Conservation (phyloP, 30 jellyfish, hydroid and myxozoan species). For the Chironex yamaguchii region DNA sequence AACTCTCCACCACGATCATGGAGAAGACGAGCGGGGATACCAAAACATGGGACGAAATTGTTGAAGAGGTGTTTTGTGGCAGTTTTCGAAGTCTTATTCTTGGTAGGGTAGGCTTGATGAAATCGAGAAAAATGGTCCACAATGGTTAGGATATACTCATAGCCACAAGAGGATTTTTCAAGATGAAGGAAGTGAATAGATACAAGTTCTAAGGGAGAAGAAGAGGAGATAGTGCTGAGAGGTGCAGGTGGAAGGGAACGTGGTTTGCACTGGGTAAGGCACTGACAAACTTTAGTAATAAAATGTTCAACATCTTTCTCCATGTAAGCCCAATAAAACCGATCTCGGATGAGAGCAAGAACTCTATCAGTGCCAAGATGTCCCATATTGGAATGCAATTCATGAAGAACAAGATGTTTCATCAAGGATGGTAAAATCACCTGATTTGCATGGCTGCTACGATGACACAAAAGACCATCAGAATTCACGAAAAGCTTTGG, state of each 20-base stretch:
- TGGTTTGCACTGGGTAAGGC: conserved; percentile 46
- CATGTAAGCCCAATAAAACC: conserved; percentile 76
- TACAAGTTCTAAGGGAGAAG: conserved; percentile 37
- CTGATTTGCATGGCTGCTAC: too few species aligned
- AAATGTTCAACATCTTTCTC: conserved; percentile 42
- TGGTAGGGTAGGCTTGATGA: conserved; percentile 51
- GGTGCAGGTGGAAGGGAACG: conserved; percentile 36
- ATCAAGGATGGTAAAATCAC: conserved; percentile 16
- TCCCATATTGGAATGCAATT: conserved; percentile 54
- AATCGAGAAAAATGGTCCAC: conserved; percentile 61
- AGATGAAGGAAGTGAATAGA: conserved; percentile 38
- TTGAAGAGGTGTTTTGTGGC: conserved; percentile 29
- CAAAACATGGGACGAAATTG: conserved; percentile 32
- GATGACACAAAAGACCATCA: too few species aligned
- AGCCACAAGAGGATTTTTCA: conserved; percentile 57
- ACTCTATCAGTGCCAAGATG: conserved; percentile 63
- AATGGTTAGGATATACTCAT: conserved; percentile 55
- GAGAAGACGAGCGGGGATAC: conserved; percentile 14
- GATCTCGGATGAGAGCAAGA: conserved; percentile 6
- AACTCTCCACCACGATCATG: conserved; percentile 47
- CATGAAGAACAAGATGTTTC: not conserved
- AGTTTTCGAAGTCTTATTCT: conserved; percentile 35
- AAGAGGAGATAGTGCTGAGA: conserved; percentile 37
- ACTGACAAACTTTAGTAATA: conserved; percentile 18
- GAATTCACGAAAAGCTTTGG: too few species aligned